Evolutionary conservation across 2,113 vertebrate genomes (phyloP).

Genomic region (Zosterops pallidus): DNA sequence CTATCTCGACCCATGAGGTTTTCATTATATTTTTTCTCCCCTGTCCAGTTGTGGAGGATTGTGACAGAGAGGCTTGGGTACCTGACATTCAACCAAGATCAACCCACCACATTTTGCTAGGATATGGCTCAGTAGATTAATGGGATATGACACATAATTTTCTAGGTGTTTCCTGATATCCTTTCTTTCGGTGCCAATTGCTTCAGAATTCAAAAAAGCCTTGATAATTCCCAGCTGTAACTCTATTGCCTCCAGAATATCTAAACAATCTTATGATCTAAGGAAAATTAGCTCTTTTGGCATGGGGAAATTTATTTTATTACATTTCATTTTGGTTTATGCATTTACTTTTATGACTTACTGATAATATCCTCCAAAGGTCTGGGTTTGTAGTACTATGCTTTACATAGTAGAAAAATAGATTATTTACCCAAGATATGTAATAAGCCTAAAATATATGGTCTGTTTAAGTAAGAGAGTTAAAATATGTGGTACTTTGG

Average conservation of each 20-base stretch:
- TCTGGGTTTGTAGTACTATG: neutral
- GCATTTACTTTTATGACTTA: neutral
- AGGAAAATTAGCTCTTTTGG: neutral
- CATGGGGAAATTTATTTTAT: neutral
- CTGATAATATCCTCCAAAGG: neutral
- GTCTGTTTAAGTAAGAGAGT: neutral
- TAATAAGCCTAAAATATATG: neutral
- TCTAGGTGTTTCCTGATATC: neutral
- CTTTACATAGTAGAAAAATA: neutral
- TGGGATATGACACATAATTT: neutral
- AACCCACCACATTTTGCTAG: neutral
- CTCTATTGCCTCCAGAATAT: neutral
- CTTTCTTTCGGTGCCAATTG: neutral
- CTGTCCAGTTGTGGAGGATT: neutral
- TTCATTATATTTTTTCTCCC: neutral
- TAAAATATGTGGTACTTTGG: neutral
- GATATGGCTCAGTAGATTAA: neutral
- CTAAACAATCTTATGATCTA: neutral
- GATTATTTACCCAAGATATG: neutral
- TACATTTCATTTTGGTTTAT: neutral
- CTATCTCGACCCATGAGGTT: fast-evolving
- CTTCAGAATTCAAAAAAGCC: neutral
- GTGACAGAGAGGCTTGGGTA: fast-evolving
- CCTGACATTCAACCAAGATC: neutral
- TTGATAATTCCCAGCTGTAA: neutral